phyloP scores from a whole-genome alignment of 2,888 invertebrate species.

The Archips xylosteana region DNA sequence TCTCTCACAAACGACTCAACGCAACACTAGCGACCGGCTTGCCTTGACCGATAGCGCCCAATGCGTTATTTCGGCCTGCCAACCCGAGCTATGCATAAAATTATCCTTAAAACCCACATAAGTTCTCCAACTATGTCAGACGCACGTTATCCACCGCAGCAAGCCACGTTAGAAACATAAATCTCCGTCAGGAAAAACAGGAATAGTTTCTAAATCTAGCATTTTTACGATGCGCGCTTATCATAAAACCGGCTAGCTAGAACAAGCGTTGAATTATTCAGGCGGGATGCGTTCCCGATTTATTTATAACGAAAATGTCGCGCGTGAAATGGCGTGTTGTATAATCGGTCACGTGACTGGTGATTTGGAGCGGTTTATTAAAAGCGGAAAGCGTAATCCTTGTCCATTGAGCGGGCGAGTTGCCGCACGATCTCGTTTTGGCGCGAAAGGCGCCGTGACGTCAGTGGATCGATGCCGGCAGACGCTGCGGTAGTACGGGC shows the following conservation, averaged over 20 bases:
- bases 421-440: slow-evolving; percentile 83
- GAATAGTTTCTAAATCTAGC: slow-evolving; percentile 30
- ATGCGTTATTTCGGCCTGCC: slow-evolving; percentile 40
- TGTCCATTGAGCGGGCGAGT: slow-evolving; percentile 80
- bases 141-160: slow-evolving; percentile 1
- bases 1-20: slow-evolving; percentile 70
- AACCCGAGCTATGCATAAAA: slow-evolving; percentile 37
- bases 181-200: slow-evolving; percentile 15
- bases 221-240: slow-evolving; percentile 36
- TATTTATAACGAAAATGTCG: slow-evolving; percentile 41
- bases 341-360: slow-evolving; percentile 67
- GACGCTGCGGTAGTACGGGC: slow-evolving; percentile 85
- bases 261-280: slow-evolving; percentile 31
- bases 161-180: slow-evolving; percentile 6
- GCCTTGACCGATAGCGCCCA: slow-evolving; percentile 53
- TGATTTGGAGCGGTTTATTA: slow-evolving; percentile 70
- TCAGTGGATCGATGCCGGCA: slow-evolving; percentile 86
- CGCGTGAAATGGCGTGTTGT: slow-evolving; percentile 23
- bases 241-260: slow-evolving; percentile 22
- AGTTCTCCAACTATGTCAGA: slow-evolving; percentile 21
- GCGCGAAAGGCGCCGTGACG: slow-evolving; percentile 85
- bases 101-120: slow-evolving; percentile 37
- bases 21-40: slow-evolving; percentile 37
- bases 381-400: slow-evolving; percentile 77
- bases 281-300: slow-evolving; percentile 29